These are phyloP conservation scores for Patella vulgata DNA, from an alignment of 1,140 invertebrate species.

Conservation along the genomic window DNA sequence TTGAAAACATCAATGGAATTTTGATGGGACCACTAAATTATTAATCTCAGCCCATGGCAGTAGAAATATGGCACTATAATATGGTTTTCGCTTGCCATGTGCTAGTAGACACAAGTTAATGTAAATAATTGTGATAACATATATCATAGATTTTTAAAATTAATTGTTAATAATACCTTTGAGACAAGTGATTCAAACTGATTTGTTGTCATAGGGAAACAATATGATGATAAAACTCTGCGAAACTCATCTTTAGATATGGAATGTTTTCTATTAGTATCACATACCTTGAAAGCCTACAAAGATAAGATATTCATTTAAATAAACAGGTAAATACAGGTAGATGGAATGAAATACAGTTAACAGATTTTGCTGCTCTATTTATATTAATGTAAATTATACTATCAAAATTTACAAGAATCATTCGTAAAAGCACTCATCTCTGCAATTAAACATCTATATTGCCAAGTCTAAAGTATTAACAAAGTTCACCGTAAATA, in stretches of 20 bases:
- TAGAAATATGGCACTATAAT: slow-evolving; percentile 1
- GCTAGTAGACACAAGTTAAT: no score
- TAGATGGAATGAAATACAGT: neutral
- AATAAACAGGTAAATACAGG: neutral
- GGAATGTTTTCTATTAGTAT: slow-evolving; percentile 53
- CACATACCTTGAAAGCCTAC: slow-evolving; percentile 61
- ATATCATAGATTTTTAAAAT: no score
- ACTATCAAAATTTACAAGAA: neutral
- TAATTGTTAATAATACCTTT: slow-evolving; percentile 46
- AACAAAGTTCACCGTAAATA: no score
- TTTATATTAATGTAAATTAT: neutral
- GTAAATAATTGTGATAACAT: no score
- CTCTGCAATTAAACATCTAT: no score
- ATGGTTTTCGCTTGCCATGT: slow-evolving; percentile 1
- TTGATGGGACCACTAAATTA: slow-evolving; percentile 6
- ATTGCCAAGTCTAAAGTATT: no score
- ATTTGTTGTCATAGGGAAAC: slow-evolving; percentile 54
- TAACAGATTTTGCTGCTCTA: neutral
- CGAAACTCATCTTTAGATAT: slow-evolving; percentile 61
- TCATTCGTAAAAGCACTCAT: no score
- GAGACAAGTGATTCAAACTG: slow-evolving; percentile 59
- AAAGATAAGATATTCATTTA: neutral
- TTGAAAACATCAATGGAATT: neutral
- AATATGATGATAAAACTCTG: slow-evolving; percentile 56
- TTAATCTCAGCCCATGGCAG: neutral